Percentiles rank a stretch among this genome's conserved stretches.
These are phyloP conservation scores for Bicyclus anynana DNA, from an alignment of 1,140 invertebrate species.

Conservation along the genomic window DNA sequence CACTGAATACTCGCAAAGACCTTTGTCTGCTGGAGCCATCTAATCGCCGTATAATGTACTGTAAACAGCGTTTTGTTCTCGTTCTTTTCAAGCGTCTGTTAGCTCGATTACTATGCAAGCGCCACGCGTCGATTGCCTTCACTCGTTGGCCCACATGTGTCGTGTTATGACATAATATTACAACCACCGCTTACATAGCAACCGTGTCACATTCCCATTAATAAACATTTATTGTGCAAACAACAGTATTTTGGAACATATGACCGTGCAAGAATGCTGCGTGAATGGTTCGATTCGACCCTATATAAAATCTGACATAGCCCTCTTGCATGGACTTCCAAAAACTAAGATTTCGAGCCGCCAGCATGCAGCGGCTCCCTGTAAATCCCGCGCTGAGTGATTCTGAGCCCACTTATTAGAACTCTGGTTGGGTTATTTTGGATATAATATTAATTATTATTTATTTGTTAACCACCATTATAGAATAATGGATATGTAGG, in stretches of 20 bases:
- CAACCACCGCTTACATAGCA: conserved; percentile 2
- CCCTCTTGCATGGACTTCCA: too few species aligned
- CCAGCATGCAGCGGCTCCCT: too few species aligned
- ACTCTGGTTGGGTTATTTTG: too few species aligned
- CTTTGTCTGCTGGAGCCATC: neutral
- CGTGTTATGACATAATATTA: conserved; percentile 17
- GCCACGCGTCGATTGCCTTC: conserved; percentile 17
- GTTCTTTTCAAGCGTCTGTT: conserved; percentile 15
- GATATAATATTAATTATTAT: too few species aligned
- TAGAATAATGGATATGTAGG: too few species aligned
- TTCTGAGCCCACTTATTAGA: too few species aligned
- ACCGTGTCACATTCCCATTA: conserved; percentile 4
- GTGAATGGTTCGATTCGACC: too few species aligned
- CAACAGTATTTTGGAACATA: neutral
- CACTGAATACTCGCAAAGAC: conserved; percentile 13
- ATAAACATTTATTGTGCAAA: neutral
- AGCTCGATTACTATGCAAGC: conserved; percentile 10
- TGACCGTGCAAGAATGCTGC: too few species aligned
- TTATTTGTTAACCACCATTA: too few species aligned
- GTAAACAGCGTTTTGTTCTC: conserved; percentile 24
- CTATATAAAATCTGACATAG: too few species aligned
- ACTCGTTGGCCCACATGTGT: conserved; percentile 22
- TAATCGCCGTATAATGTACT: conserved; percentile 15
- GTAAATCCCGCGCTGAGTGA: too few species aligned
- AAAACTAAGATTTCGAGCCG: too few species aligned